Conservation (phyloP, 2,888 invertebrate genomes). For the Petrolisthes cinctipes region DNA sequence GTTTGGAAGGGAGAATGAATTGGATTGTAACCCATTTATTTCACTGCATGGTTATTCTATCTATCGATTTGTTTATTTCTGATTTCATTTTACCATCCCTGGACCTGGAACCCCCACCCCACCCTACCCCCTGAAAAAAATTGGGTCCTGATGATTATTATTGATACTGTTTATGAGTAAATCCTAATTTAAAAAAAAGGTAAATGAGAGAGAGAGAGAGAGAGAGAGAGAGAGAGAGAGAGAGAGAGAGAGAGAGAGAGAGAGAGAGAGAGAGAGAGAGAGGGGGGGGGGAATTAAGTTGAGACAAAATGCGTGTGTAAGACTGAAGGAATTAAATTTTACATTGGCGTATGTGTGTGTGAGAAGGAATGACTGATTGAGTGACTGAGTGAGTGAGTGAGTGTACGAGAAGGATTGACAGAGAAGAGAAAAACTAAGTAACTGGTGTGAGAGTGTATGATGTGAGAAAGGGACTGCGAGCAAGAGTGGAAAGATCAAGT, state of each 20-base stretch:
- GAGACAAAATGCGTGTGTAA: not conserved
- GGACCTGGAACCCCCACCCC: not conserved
- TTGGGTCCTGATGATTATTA: too few species aligned
- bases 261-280: constrained; percentile 22
- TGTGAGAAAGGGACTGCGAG: too few species aligned
- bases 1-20: too few species aligned
- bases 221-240: not conserved
- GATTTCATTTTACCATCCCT: not conserved
- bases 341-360: not conserved
- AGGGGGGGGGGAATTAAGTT: not conserved
- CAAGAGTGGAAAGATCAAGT: too few species aligned
- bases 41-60: too few species aligned
- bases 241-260: not conserved
- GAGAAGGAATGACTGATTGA: not conserved
- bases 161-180: not conserved
- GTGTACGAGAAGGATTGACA: not conserved
- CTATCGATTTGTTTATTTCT: too few species aligned
- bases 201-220: not conserved
- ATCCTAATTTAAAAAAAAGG: not conserved
- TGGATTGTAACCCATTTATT: too few species aligned
- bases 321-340: not conserved
- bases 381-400: not conserved
- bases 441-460: too few species aligned
- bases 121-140: not conserved
- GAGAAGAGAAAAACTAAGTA: too few species aligned